A percentile compares a stretch with the other conserved stretches of the same genome.
phyloP scores from a whole-genome alignment of 2,888 invertebrate genomes.

The Aplocera efformata region DNA sequence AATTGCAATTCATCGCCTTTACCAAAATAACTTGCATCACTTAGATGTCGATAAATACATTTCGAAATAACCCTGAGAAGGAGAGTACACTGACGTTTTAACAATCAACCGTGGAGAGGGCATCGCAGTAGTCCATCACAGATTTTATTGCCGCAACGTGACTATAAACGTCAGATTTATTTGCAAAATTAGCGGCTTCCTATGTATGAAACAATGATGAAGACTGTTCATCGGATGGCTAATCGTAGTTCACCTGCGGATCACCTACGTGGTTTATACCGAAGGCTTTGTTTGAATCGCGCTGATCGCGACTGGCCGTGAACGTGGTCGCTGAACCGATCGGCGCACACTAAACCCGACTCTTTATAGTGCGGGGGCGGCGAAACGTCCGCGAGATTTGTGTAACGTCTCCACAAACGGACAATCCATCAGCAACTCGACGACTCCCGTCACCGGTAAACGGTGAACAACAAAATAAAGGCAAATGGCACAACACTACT shows the following conservation, averaged over 20 bases:
- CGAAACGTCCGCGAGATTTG: constrained; percentile 56
- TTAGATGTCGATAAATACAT: background rate
- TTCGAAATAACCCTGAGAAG: background rate
- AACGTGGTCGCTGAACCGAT: constrained; percentile 70
- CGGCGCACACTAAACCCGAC: constrained; percentile 51
- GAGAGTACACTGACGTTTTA: too few relatives aligned
- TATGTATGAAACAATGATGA: constrained; percentile 58
- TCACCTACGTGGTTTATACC: constrained; percentile 53
- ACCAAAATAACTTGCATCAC: too few relatives aligned
- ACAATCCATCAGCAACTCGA: constrained; percentile 52
- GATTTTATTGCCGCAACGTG: constrained; percentile 53
- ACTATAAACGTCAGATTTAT: constrained; percentile 58
- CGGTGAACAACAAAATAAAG: constrained; percentile 34
- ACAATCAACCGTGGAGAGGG: constrained; percentile 33
- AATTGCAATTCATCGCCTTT: too few relatives aligned
- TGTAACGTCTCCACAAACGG: constrained; percentile 46
- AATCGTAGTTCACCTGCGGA: constrained; percentile 67
- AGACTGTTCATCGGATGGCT: constrained; percentile 66
- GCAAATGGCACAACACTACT: constrained; percentile 24
- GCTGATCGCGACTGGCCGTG: constrained; percentile 53
- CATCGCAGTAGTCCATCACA: constrained; percentile 50
- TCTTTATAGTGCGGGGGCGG: constrained; percentile 69
- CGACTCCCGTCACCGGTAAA: constrained; percentile 36
- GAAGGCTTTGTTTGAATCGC: constrained; percentile 53
- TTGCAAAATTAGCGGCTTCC: constrained; percentile 41